Evolutionary conservation across 1,140 invertebrate genomes (phyloP).

Genomic region (Tetraneura akinire): DNA sequence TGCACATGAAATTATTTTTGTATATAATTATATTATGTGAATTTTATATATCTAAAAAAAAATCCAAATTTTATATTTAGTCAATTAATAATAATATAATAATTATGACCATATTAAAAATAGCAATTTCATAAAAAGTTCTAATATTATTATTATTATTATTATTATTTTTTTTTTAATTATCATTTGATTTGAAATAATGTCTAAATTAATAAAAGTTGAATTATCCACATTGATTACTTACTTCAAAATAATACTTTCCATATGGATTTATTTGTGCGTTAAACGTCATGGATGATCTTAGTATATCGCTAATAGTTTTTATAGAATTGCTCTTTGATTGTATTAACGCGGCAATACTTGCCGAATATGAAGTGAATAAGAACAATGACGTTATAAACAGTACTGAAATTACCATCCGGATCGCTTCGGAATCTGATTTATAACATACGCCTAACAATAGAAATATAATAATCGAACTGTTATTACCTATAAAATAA

Average conservation of each 20-base stretch:
- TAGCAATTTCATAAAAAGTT: too few species aligned
- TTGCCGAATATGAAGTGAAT: constrained; percentile 4
- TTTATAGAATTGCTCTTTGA: constrained; percentile 5
- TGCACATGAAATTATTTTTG: too few species aligned
- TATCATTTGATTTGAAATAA: too few species aligned
- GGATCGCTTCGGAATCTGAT: neutral
- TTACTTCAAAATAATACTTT: constrained; percentile 12
- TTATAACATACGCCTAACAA: neutral
- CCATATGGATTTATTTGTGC: neutral
- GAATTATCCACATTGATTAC: neutral
- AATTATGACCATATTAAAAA: too few species aligned
- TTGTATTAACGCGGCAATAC: neutral
- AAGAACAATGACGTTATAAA: neutral
- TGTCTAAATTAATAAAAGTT: too few species aligned
- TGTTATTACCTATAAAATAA: too few species aligned
- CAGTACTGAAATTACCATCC: neutral
- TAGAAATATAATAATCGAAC: neutral
- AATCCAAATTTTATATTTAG: too few species aligned
- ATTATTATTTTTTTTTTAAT: too few species aligned
- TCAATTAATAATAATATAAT: too few species aligned
- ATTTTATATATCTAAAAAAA: too few species aligned
- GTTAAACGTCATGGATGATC: constrained; percentile 8
- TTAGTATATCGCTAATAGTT: neutral
- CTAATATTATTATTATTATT: too few species aligned
- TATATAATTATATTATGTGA: too few species aligned